Evolutionary conservation across 2,888 invertebrate species (phyloP).

Genomic region (Laothoe populi): DNA sequence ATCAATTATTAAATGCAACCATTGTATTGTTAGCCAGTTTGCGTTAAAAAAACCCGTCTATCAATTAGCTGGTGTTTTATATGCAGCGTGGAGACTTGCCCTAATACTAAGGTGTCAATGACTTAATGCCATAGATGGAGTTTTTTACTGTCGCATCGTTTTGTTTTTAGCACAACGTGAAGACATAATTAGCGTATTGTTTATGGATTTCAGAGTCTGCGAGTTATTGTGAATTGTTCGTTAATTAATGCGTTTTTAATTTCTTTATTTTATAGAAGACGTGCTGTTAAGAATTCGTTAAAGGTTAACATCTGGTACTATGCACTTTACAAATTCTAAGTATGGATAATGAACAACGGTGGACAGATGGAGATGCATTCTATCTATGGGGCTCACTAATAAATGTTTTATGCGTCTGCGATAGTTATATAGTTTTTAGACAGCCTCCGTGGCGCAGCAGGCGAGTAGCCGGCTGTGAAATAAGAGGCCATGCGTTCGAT

Average conservation of each 20-base stretch:
- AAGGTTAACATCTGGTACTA: slow-evolving; percentile 9
- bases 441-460: too few species aligned
- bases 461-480: too few species aligned
- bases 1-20: slow-evolving; percentile 19
- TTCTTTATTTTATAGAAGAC: slow-evolving; percentile 4
- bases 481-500: too few species aligned
- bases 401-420: too few species aligned
- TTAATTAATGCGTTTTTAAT: slow-evolving; percentile 15
- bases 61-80: slow-evolving; percentile 13
- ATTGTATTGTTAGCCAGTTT: background rate
- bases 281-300: background rate
- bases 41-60: slow-evolving; percentile 7
- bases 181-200: slow-evolving; percentile 11
- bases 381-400: too few species aligned
- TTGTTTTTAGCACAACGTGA: background rate
- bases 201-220: background rate
- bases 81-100: background rate
- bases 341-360: too few species aligned
- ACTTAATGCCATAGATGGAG: slow-evolving; percentile 14
- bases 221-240: background rate
- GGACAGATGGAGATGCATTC: too few species aligned
- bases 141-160: background rate
- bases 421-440: too few species aligned
- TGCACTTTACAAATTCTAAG: background rate
- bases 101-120: slow-evolving; percentile 21